phyloP scores from a whole-genome alignment of 2,888 invertebrate genomes.

The Lottia scabra region DNA sequence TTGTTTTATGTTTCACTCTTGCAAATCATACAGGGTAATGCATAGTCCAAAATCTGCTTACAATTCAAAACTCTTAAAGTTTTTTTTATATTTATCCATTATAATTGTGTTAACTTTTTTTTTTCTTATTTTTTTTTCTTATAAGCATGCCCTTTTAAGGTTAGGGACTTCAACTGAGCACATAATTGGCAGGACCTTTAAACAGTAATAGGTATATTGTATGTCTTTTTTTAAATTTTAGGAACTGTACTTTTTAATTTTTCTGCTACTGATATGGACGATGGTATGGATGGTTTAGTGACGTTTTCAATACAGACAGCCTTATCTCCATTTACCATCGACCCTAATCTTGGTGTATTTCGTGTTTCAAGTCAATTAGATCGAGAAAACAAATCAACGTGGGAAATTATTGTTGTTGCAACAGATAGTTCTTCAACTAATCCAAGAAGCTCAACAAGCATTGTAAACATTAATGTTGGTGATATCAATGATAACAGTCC shows the following conservation, averaged over 20 bases:
- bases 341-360: constrained; percentile 31
- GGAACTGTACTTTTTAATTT: constrained; percentile 38
- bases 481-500: constrained; percentile 50
- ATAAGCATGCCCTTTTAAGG: not conserved
- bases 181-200: too few relatives aligned
- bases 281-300: constrained; percentile 38
- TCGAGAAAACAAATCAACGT: constrained; percentile 30
- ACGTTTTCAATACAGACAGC: constrained; percentile 28
- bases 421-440: constrained; percentile 31
- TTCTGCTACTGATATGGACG: constrained; percentile 41
- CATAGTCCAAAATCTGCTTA: too few relatives aligned
- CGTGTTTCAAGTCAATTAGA: constrained; percentile 33
- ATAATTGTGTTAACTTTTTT: too few relatives aligned
- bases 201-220: too few relatives aligned
- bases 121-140: not conserved
- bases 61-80: too few relatives aligned
- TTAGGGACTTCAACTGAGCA: not conserved
- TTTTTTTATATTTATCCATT: too few relatives aligned
- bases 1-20: too few relatives aligned
- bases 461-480: constrained; percentile 28
- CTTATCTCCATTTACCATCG: constrained; percentile 11
- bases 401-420: constrained; percentile 30
- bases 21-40: too few relatives aligned
- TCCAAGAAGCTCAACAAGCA: constrained; percentile 26
- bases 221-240: not conserved